These are phyloP conservation scores for Ceyx margarethae DNA, from an alignment of 2,113 vertebrate genomes.

Conservation along the genomic window DNA sequence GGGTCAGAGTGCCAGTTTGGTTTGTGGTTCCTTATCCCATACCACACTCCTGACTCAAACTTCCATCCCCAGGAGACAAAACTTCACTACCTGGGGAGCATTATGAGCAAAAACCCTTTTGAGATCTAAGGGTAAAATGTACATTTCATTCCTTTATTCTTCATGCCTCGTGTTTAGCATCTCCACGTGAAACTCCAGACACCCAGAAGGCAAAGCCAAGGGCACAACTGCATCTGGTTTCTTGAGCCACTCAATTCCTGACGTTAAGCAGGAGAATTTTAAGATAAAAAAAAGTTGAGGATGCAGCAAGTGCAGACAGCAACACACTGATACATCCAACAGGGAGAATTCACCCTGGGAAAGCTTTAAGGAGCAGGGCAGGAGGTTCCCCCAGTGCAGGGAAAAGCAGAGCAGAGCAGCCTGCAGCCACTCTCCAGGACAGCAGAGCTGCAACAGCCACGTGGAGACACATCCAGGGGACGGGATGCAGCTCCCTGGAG, in stretches of 20 bases:
- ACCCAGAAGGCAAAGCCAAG: background rate
- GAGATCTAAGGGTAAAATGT: background rate
- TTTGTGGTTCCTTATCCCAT: background rate
- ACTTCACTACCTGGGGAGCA: background rate
- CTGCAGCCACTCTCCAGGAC: background rate
- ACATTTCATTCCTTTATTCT: background rate
- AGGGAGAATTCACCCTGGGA: background rate
- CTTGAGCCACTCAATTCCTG: background rate
- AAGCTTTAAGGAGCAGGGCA: background rate
- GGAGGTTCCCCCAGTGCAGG: background rate
- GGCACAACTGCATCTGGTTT: background rate
- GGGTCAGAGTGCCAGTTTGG: background rate
- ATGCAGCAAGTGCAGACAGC: fast-evolving
- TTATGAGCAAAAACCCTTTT: background rate
- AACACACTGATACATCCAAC: background rate
- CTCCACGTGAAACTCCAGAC: background rate
- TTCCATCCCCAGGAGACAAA: background rate
- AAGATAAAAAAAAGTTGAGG: background rate
- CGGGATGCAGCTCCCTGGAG: background rate
- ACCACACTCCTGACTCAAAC: background rate
- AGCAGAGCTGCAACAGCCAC: background rate
- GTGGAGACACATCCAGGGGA: background rate
- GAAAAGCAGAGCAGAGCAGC: background rate
- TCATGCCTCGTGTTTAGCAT: background rate
- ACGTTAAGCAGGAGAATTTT: background rate